Base-by-base conservation (phyloP, 2,113 vertebrate genomes). In the Tauraco erythrolophus region DNA sequence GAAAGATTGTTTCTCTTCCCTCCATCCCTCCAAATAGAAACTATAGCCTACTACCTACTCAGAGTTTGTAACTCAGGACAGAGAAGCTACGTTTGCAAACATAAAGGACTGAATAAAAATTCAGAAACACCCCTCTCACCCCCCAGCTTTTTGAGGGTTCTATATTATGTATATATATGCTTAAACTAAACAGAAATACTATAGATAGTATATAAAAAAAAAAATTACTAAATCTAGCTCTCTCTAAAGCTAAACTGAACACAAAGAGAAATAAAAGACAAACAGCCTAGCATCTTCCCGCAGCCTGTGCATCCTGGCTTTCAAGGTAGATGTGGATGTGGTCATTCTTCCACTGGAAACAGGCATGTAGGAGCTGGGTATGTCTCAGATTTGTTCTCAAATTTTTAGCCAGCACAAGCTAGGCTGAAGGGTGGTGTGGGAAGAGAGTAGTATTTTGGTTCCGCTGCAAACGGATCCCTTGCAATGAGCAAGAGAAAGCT, bases 81-180 rank as follows among this genome's bases (percentile, higher is more conserved):
- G 54, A 89, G 58, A 57, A 69, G 23, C 8, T 84, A 28, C 0
- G 0, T 31, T 71, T 60, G 60, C 27, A 74, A 37, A 61, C 19
- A 11, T 11, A 37, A 51, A 84, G 14, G 11, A 46, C 25, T 65
- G 33, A 92, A 60, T 13, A 24, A 69, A 60, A 58, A 16, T 23
- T 61, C 54, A 88, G 41, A 91, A 79, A 62, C 15, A 19, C 14
- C 3, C 12, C 13, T 69, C 25, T 78, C 4, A 1, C 9, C 14
- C 43, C 23, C 18, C 8, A 33, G 1, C 41, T 46, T 48, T 6
- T 1, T 2, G 1, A 5, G 8, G 6, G 21, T 62, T 83, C 56
- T 75, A 9, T 91, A 35, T 53, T 70, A 23, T 76, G 1, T 45
- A 7, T 41, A 16, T 54, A 17, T 14, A 68, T 68, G 22, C 31